Evolutionary conservation across 1,140 invertebrate genomes (phyloP).

Genomic region (Luehdorfia chinensis): DNA sequence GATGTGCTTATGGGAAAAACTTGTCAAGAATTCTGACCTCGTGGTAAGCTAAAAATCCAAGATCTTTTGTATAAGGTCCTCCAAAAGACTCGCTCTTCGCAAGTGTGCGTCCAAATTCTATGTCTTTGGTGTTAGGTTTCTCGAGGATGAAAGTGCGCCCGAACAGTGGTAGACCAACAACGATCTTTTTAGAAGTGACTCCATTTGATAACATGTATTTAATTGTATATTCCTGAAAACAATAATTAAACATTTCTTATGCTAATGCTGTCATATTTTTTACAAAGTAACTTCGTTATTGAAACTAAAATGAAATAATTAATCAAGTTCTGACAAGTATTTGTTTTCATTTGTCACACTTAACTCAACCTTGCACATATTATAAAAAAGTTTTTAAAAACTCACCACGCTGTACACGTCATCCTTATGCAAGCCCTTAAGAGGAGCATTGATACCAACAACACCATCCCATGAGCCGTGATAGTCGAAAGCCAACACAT

Average conservation of each 20-base stretch:
- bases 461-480: slow-evolving; percentile 6
- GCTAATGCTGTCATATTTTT: too few species aligned
- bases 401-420: slow-evolving; percentile 1
- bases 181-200: slow-evolving; percentile 13
- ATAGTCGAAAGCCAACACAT: slow-evolving; percentile 8
- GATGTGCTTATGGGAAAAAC: too few species aligned
- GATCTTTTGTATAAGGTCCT: slow-evolving; percentile 87
- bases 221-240: slow-evolving; percentile 17
- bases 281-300: too few species aligned
- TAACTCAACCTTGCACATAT: too few species aligned
- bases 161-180: slow-evolving; percentile 4
- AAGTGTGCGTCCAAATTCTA: slow-evolving; percentile 49
- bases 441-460: slow-evolving; percentile 11
- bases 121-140: slow-evolving; percentile 17
- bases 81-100: slow-evolving; percentile 80
- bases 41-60: slow-evolving; percentile 93
- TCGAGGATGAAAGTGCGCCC: slow-evolving; percentile 13
- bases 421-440: not conserved
- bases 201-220: slow-evolving; percentile 65
- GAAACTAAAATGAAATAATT: too few species aligned
- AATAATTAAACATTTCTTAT: not conserved
- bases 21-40: too few species aligned
- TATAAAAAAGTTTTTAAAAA: too few species aligned
- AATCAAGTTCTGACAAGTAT: too few species aligned
- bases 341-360: too few species aligned